Conservation (phyloP, 2,113 vertebrate species). For the Pelecanoides urinatrix region DNA sequence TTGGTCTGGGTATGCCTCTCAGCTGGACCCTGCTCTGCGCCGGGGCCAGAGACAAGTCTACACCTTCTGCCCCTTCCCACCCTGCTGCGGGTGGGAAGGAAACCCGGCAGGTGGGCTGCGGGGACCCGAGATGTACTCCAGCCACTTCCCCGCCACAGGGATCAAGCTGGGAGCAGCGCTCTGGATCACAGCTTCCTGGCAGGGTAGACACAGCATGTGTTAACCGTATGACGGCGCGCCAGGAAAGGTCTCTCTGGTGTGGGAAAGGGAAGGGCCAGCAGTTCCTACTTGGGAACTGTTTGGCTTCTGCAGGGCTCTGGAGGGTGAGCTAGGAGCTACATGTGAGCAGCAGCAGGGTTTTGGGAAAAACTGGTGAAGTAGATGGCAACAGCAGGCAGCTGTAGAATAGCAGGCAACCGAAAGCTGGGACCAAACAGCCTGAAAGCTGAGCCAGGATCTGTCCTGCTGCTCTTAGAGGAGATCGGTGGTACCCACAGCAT, state of each 20-base stretch:
- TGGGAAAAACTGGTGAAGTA: background rate
- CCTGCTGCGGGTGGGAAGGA: background rate
- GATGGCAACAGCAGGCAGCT: background rate
- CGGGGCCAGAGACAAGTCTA: background rate
- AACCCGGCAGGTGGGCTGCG: background rate
- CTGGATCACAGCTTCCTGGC: slow-evolving; percentile 51
- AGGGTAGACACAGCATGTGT: slow-evolving; percentile 24
- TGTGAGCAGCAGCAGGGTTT: background rate
- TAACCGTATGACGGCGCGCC: background rate
- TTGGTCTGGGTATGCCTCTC: background rate
- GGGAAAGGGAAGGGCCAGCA: slow-evolving; percentile 22
- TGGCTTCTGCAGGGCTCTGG: background rate
- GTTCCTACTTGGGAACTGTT: background rate
- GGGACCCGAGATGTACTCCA: background rate
- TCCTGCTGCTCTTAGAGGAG: background rate
- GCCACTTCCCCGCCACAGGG: background rate
- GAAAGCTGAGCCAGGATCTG: background rate
- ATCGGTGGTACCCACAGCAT: fast-evolving
- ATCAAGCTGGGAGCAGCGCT: background rate
- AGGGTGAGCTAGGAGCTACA: background rate
- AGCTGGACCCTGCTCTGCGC: fast-evolving
- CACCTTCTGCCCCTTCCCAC: background rate
- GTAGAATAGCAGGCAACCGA: background rate
- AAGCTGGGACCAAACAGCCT: background rate
- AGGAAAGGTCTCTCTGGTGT: slow-evolving; percentile 21